These are phyloP conservation scores for Chloropsis cyanopogon DNA, from an alignment of 2,113 vertebrate genomes.

Conservation along the genomic window DNA sequence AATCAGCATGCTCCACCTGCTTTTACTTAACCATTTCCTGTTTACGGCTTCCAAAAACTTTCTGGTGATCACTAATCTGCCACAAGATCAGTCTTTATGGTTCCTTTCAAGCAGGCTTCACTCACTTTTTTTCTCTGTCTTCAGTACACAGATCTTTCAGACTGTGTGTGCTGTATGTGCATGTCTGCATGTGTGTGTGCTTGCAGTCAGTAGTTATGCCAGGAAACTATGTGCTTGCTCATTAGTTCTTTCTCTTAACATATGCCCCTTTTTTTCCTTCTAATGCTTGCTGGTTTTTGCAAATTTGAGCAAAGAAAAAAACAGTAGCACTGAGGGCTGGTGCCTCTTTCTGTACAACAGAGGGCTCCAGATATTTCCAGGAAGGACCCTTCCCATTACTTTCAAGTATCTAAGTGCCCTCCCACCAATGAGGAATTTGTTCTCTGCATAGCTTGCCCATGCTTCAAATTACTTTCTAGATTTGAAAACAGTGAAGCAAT, in stretches of 20 bases:
- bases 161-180: not conserved
- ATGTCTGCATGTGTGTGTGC: not conserved
- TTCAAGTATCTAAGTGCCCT: not conserved
- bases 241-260: not conserved
- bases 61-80: conserved; percentile 23
- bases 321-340: not conserved
- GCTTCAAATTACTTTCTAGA: not conserved
- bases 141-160: not conserved
- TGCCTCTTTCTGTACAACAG: not conserved
- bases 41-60: conserved; percentile 63
- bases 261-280: not conserved
- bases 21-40: conserved; percentile 79
- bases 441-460: not conserved
- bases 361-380: not conserved
- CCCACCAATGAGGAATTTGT: not conserved
- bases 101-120: not conserved
- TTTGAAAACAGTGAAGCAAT: not conserved
- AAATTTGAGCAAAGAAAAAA: not conserved
- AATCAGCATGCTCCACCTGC: conserved; percentile 69
- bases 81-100: not conserved
- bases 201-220: not conserved
- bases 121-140: not conserved
- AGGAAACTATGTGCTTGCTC: not conserved
- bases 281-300: not conserved
- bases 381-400: not conserved